These are phyloP conservation scores for Stigmatopora nigra DNA, from an alignment of 2,113 vertebrate genomes.

Conservation along the genomic window DNA sequence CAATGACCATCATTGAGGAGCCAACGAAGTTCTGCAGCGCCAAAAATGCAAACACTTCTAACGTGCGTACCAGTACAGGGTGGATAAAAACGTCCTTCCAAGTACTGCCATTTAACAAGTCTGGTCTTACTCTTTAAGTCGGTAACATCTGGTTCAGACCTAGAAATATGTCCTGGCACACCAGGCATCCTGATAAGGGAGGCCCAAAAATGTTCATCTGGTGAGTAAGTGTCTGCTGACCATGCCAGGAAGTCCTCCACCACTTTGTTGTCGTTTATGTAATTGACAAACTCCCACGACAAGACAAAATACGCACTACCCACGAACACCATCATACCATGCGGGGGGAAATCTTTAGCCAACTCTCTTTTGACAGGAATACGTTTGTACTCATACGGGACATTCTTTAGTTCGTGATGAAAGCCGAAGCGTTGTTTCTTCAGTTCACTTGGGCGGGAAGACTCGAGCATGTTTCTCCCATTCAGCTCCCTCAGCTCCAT, in stretches of 20 bases:
- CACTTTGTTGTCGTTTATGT: conserved; percentile 66
- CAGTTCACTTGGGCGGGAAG: conserved; percentile 71
- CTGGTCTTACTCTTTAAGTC: conserved; percentile 87
- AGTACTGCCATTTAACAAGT: conserved; percentile 90
- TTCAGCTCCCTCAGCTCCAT: conserved; percentile 76
- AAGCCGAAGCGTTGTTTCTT: conserved; percentile 82
- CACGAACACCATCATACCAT: conserved; percentile 79
- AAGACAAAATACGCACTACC: conserved; percentile 92
- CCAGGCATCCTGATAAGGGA: conserved; percentile 80
- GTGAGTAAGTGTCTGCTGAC: conserved; percentile 88
- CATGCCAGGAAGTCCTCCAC: conserved; percentile 81
- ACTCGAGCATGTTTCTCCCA: conserved; percentile 85
- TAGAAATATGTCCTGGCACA: conserved; percentile 75
- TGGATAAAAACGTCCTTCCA: conserved; percentile 81
- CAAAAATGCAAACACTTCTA: conserved; percentile 88
- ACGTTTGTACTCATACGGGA: conserved; percentile 73
- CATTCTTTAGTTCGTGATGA: conserved; percentile 72
- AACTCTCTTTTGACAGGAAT: conserved; percentile 74
- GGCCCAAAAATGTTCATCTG: conserved; percentile 93
- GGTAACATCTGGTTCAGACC: conserved; percentile 73
- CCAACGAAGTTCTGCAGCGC: conserved; percentile 87
- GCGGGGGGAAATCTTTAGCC: conserved; percentile 73
- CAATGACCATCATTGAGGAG: conserved; percentile 82
- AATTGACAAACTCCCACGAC: conserved; percentile 73
- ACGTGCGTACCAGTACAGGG: conserved; percentile 81